Conservation (phyloP, 2,888 invertebrate species). For the Cabera pusaria region DNA sequence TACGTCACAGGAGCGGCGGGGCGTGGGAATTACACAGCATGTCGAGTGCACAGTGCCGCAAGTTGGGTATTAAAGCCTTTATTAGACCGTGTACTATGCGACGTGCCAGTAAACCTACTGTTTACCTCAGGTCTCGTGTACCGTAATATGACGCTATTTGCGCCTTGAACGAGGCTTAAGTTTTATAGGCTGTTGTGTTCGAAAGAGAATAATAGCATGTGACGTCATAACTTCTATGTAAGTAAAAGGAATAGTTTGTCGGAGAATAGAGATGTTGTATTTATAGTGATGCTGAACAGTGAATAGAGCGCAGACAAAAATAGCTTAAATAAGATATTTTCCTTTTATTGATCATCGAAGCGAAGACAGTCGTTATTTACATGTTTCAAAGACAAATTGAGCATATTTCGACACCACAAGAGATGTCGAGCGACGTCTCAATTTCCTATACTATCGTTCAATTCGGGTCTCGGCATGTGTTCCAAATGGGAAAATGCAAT, state of each 20-base stretch:
- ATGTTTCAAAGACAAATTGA: slow-evolving; percentile 2
- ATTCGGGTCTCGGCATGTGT: slow-evolving; percentile 20
- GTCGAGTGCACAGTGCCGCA: slow-evolving; percentile 29
- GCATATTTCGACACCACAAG: slow-evolving; percentile 6
- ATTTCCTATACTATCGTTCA: slow-evolving; percentile 22
- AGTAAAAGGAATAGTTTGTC: too few species aligned
- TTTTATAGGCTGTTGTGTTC: slow-evolving; percentile 16
- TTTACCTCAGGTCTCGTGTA: slow-evolving; percentile 25
- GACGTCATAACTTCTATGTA: slow-evolving; percentile 3
- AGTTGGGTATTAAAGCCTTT: slow-evolving; percentile 33
- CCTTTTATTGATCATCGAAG: too few species aligned
- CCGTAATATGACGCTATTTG: slow-evolving; percentile 22
- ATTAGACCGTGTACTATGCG: slow-evolving; percentile 32
- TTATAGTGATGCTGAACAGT: too few species aligned
- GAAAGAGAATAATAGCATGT: slow-evolving; percentile 8
- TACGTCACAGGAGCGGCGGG: slow-evolving; percentile 30
- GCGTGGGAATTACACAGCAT: slow-evolving; percentile 34
- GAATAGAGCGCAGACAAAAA: too few species aligned
- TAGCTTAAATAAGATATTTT: too few species aligned
- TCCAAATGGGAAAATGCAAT: slow-evolving; percentile 28
- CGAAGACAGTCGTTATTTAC: slow-evolving; percentile 3
- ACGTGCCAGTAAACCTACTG: slow-evolving; percentile 30
- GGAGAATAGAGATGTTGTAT: too few species aligned
- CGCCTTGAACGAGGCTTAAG: slow-evolving; percentile 12
- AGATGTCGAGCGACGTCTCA: slow-evolving; percentile 8